phyloP scores from a whole-genome alignment of 2,113 vertebrate genomes.

The Forbesichthys papilliferus region DNA sequence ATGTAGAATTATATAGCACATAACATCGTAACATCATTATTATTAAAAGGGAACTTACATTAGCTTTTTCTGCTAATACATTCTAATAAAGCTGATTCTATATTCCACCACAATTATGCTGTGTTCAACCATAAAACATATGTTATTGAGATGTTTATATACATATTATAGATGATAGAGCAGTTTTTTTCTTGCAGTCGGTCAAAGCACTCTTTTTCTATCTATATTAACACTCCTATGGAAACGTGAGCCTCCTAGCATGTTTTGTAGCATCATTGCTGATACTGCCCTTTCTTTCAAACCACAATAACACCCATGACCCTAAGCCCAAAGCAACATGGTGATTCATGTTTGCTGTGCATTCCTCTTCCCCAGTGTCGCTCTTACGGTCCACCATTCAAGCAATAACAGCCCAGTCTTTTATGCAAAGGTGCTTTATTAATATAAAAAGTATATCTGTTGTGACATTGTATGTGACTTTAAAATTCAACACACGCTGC shows the following conservation, averaged over 20 bases:
- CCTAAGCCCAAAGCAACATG: conserved; percentile 23
- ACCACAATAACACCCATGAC: conserved; percentile 43
- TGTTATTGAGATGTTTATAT: too few species aligned
- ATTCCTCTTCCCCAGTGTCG: too few species aligned
- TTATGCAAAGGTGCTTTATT: conserved; percentile 44
- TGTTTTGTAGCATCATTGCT: conserved; percentile 37
- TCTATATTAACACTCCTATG: too few species aligned
- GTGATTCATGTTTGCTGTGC: conserved; percentile 21
- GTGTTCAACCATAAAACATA: too few species aligned
- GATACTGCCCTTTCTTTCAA: conserved; percentile 28
- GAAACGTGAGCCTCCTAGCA: conserved; percentile 45
- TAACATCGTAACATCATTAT: too few species aligned
- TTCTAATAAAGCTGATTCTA: too few species aligned
- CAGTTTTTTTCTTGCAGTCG: too few species aligned
- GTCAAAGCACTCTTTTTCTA: background rate
- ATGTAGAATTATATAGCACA: too few species aligned
- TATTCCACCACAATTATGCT: too few species aligned
- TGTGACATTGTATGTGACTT: conserved; percentile 63
- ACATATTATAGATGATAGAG: too few species aligned
- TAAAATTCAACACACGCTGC: conserved; percentile 45
- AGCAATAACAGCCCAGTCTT: conserved; percentile 19
- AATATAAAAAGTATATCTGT: conserved; percentile 60
- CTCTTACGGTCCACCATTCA: conserved; percentile 2
- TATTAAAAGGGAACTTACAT: too few species aligned
- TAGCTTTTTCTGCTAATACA: too few species aligned